Base-by-base conservation (phyloP, 2,797 vertebrate genomes). In the Myotis myotis region DNA sequence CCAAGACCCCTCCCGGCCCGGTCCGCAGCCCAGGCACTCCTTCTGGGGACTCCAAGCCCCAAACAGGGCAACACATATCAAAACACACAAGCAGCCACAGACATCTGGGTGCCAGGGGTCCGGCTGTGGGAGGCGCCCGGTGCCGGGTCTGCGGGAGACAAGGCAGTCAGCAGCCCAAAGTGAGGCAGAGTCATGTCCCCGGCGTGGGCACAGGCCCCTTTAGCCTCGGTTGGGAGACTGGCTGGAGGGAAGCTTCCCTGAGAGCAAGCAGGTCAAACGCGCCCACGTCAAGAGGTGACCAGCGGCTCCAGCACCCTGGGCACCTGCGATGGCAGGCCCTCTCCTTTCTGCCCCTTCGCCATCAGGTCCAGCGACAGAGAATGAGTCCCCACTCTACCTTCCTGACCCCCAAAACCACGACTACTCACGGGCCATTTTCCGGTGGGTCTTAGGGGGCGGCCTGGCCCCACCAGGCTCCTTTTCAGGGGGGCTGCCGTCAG, bases 381-480 rank as follows among this genome's bases (percentile, higher is more conserved):
- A 71, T 60, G 76, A 66, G 20, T 87, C 72, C 90, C 87, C 72
- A 51, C 64, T 83, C 64, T 22, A 55, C 57, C 53, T 76, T 78
- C 41, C 66, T 75, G n/a, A 93, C 17, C 55, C 85, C 87, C 62
- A 60, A 41, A 80, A 89, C 71, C 57, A 70, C 2, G 3, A 92
- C 95, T 96, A 98, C 99, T 99, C 98, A 99, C 99, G 99, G 64
- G 99, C 98, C 96, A 99, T 98, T 98, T 99, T 99, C 98, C 99
- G 99, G 98, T 99, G 98, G 23, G 98, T 98, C 97, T 98, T 98
- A 76, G 98, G 98, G 89, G 98, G 96, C 17, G 96, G 10, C 91
- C 98, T 97, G 96, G 96, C 78, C 92, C 91, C 90, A 8, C 92
- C 95, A 66, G 64, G 22, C 53, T 98, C 98, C 97, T 98, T 98